phyloP scores from a whole-genome alignment of 92 coral and sea anemone species.

The Siderastrea siderea region DNA sequence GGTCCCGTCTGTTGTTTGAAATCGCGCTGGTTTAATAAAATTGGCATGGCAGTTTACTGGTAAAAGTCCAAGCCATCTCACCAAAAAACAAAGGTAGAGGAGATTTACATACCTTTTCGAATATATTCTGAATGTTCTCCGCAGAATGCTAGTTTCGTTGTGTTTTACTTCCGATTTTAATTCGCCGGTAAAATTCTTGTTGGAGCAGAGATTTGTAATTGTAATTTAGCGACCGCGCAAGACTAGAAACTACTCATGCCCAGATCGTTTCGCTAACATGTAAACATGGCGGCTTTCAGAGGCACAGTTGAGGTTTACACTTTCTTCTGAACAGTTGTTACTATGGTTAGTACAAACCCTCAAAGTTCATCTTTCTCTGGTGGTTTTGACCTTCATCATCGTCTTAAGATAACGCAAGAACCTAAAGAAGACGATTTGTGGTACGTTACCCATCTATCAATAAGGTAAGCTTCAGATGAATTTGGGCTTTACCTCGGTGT shows the following conservation, averaged over 20 bases:
- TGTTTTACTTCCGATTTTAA: no score
- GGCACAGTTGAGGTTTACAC: not conserved
- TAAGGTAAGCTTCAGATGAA: not conserved
- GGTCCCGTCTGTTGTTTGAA: no score
- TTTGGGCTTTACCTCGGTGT: no score
- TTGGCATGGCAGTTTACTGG: not conserved
- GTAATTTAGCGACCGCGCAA: slow-evolving; percentile 5
- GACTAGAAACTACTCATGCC: slow-evolving; percentile 15
- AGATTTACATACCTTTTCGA: not conserved
- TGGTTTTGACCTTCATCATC: slow-evolving; percentile 48
- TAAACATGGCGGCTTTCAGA: slow-evolving; percentile 25
- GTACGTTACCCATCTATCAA: slow-evolving; percentile 40
- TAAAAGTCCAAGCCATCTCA: not conserved
- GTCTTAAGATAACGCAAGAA: slow-evolving; percentile 41
- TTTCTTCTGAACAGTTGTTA: not conserved
- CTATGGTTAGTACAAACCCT: slow-evolving; percentile 7
- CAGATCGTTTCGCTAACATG: not conserved
- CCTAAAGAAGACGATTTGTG: slow-evolving; percentile 33
- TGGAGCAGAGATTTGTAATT: not conserved
- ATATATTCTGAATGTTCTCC: no score
- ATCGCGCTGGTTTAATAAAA: no score
- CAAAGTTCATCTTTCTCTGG: not conserved
- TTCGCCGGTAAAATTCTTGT: not conserved
- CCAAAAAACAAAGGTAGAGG: not conserved
- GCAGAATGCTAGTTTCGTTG: no score